phyloP scores from a whole-genome alignment of 1,140 invertebrate genomes.

The Apolygus lucorum region DNA sequence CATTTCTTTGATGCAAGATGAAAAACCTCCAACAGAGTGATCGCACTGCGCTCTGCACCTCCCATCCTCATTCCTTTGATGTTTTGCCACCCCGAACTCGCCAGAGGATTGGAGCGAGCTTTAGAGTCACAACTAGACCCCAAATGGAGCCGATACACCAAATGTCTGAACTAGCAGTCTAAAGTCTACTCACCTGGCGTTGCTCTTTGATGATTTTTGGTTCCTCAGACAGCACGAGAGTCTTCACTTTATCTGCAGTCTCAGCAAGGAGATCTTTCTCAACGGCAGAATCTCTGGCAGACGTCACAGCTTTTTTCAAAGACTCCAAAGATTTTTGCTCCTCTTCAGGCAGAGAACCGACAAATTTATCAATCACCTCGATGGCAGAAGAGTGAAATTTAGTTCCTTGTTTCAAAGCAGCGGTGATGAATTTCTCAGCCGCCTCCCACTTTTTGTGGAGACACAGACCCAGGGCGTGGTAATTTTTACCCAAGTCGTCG shows the following conservation, averaged over 20 bases:
- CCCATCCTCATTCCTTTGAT: no score
- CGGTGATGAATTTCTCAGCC: slow-evolving; percentile 41
- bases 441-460: slow-evolving; percentile 58
- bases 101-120: no score
- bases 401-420: slow-evolving; percentile 37
- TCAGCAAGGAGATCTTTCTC: slow-evolving; percentile 38
- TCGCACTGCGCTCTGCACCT: no score
- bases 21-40: no score
- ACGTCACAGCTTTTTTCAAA: not conserved
- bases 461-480: slow-evolving; percentile 56
- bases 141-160: no score
- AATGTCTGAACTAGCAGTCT: no score
- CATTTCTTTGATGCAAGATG: no score
- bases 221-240: slow-evolving; percentile 37
- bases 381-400: slow-evolving; percentile 42
- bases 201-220: not conserved
- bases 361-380: slow-evolving; percentile 39
- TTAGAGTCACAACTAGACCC: no score
- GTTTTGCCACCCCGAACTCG: no score
- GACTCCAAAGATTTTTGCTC: slow-evolving; percentile 21
- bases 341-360: slow-evolving; percentile 19
- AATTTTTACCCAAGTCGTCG: slow-evolving; percentile 51
- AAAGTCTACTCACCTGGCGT: not conserved
- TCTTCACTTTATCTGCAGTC: slow-evolving; percentile 45
- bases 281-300: slow-evolving; percentile 26